Evolutionary conservation across 2,888 invertebrate genomes (phyloP).

Genomic region (Flexamia atlantica): DNA sequence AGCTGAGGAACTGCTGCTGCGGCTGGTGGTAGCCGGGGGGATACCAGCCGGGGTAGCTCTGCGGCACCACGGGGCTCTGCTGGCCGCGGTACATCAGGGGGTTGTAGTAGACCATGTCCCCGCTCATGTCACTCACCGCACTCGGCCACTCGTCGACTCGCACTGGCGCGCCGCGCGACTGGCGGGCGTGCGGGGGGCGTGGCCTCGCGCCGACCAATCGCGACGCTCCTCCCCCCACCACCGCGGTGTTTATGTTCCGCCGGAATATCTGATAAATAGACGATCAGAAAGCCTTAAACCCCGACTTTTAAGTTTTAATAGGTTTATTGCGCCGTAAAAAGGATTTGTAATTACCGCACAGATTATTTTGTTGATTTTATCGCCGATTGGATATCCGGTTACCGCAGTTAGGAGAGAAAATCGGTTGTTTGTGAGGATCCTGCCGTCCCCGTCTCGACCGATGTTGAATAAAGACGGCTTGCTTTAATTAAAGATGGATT

Average conservation of each 20-base stretch:
- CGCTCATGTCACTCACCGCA: slow-evolving; percentile 43
- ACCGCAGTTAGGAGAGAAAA: neutral
- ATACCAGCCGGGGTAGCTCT: slow-evolving; percentile 54
- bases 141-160: neutral
- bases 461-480: no score
- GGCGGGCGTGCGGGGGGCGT: neutral
- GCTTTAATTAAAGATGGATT: no score
- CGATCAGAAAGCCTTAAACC: slow-evolving; percentile 58
- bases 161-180: neutral
- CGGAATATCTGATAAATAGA: slow-evolving; percentile 54
- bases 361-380: slow-evolving; percentile 57
- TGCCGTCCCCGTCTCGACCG: neutral
- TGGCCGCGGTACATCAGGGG: slow-evolving; percentile 61
- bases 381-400: slow-evolving; percentile 40
- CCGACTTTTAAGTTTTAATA: slow-evolving; percentile 57
- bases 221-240: slow-evolving; percentile 9
- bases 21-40: slow-evolving; percentile 74
- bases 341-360: slow-evolving; percentile 56
- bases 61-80: slow-evolving; percentile 34
- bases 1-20: slow-evolving; percentile 69
- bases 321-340: slow-evolving; percentile 50
- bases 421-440: neutral
- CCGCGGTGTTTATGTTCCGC: slow-evolving; percentile 29
- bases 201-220: no score
- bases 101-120: slow-evolving; percentile 59